These are phyloP conservation scores for Plusia festucae DNA, from an alignment of 2,888 invertebrate species.

Conservation along the genomic window DNA sequence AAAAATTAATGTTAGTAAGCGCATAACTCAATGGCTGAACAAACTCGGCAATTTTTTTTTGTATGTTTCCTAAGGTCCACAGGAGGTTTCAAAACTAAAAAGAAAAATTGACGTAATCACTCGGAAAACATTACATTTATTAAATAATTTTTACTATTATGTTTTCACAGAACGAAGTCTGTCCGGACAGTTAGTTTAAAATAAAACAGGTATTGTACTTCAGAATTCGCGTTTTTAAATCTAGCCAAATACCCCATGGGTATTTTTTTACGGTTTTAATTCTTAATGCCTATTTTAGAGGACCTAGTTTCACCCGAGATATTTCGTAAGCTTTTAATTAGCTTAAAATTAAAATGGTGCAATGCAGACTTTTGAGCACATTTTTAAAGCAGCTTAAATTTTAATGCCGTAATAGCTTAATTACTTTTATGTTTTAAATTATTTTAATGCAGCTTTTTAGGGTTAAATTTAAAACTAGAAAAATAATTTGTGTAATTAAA, in stretches of 20 bases:
- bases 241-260: neutral
- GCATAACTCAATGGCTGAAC: too few relatives aligned
- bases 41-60: too few relatives aligned
- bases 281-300: neutral
- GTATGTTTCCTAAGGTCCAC: too few relatives aligned
- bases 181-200: too few relatives aligned
- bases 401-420: neutral
- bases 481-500: too few relatives aligned
- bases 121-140: too few relatives aligned
- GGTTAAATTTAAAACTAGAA: neutral
- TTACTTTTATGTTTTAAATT: neutral
- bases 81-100: too few relatives aligned
- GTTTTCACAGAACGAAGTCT: too few relatives aligned
- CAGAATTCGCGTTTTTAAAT: neutral
- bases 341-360: slow-evolving; percentile 5
- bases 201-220: neutral
- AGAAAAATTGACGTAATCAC: too few relatives aligned
- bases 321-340: slow-evolving; percentile 5
- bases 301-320: neutral
- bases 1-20: too few relatives aligned
- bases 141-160: too few relatives aligned
- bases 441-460: neutral
- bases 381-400: slow-evolving; percentile 2
- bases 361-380: neutral
- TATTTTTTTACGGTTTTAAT: neutral